phyloP scores from a whole-genome alignment of 2,888 invertebrate species.

The Tortrix viridana region DNA sequence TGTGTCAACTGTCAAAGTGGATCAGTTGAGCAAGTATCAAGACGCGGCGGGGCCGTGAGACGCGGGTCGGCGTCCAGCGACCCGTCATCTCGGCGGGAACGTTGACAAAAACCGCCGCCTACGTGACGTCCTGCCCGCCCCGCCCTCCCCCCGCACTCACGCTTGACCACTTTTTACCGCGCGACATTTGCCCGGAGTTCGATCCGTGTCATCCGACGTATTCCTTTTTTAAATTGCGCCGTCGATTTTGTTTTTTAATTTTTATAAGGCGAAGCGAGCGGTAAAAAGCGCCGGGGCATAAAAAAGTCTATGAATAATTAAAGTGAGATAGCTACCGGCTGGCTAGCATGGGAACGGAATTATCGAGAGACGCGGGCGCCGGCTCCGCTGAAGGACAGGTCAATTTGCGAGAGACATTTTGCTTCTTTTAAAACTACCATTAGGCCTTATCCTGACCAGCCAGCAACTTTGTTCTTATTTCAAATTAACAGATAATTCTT shows the following conservation, averaged over 20 bases:
- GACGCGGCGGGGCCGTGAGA: slow-evolving; percentile 54
- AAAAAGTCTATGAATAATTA: slow-evolving; percentile 84
- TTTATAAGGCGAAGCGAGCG: slow-evolving; percentile 75
- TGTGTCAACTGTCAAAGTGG: slow-evolving; percentile 13
- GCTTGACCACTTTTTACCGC: slow-evolving; percentile 82
- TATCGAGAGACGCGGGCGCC: slow-evolving; percentile 68
- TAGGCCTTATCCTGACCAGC: slow-evolving; percentile 54
- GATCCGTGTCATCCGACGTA: slow-evolving; percentile 84
- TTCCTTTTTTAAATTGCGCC: slow-evolving; percentile 83
- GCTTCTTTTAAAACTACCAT: slow-evolving; percentile 62
- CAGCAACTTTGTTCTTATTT: slow-evolving; percentile 33
- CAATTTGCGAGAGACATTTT: slow-evolving; percentile 78
- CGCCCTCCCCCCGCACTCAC: slow-evolving; percentile 49
- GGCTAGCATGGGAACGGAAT: slow-evolving; percentile 80
- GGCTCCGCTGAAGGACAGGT: slow-evolving; percentile 76
- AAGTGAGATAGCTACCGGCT: slow-evolving; percentile 81
- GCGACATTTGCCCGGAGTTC: slow-evolving; percentile 85
- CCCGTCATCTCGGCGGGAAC: slow-evolving; percentile 84
- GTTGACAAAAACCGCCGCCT: slow-evolving; percentile 84
- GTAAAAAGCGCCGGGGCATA: slow-evolving; percentile 80
- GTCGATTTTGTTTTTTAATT: slow-evolving; percentile 80
- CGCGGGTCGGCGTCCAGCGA: slow-evolving; percentile 78
- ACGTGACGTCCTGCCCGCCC: slow-evolving; percentile 79
- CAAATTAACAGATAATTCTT: slow-evolving; percentile 25
- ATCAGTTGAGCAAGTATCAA: slow-evolving; percentile 65